Conservation (phyloP, 2,888 invertebrate species). For the Synanthedon formicaeformis region DNA sequence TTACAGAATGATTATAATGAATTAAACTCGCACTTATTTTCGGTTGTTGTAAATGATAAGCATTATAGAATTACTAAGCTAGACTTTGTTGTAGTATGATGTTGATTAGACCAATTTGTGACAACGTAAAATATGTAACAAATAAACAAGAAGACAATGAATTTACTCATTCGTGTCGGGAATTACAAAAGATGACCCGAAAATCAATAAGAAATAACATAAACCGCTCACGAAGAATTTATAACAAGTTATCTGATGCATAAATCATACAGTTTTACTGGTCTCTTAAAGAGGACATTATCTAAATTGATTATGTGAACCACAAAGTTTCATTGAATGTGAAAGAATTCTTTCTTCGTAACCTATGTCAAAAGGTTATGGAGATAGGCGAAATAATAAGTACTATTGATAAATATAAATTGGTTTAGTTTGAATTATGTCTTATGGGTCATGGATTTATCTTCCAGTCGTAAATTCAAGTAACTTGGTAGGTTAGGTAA, state of each 20-base stretch:
- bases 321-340: conserved; percentile 36
- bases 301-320: conserved; percentile 39
- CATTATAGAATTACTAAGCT: too few relatives aligned
- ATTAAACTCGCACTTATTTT: too few relatives aligned
- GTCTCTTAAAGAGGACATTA: conserved; percentile 50
- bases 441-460: conserved; percentile 7
- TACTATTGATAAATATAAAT: conserved; percentile 20
- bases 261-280: conserved; percentile 60
- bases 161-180: too few relatives aligned
- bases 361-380: conserved; percentile 28
- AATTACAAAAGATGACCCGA: neutral
- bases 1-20: too few relatives aligned
- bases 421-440: conserved; percentile 5
- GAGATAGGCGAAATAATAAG: conserved; percentile 31
- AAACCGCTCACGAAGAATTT: conserved; percentile 17
- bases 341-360: conserved; percentile 29
- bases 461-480: conserved; percentile 1
- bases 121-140: too few relatives aligned
- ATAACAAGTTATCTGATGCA: conserved; percentile 31
- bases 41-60: too few relatives aligned
- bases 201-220: conserved; percentile 9
- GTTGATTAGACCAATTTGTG: too few relatives aligned
- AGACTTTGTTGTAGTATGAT: too few relatives aligned
- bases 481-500: too few relatives aligned
- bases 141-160: too few relatives aligned